phyloP scores from a whole-genome alignment of 2,888 invertebrate genomes.

The Hartigia nigra region DNA sequence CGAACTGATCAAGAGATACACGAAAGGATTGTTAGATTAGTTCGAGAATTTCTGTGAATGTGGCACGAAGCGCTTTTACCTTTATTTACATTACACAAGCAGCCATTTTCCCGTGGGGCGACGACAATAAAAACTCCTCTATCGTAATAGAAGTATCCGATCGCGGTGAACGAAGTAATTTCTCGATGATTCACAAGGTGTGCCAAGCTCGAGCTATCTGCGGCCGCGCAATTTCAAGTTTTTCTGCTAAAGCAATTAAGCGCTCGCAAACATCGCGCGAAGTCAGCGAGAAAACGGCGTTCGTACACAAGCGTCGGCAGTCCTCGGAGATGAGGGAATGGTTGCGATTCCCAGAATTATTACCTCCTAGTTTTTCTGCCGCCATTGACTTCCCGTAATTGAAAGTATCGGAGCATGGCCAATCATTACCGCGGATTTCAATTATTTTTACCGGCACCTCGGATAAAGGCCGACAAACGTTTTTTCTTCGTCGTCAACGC shows the following conservation, averaged over 20 bases:
- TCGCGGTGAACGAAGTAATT: neutral
- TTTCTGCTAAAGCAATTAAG: constrained; percentile 23
- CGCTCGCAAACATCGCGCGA: constrained; percentile 16
- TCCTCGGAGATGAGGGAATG: too few species aligned
- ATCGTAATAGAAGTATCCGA: constrained; percentile 5
- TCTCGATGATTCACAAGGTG: neutral
- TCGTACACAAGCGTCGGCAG: constrained; percentile 14
- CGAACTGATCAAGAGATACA: neutral
- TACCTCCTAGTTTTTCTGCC: constrained; percentile 17
- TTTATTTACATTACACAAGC: neutral
- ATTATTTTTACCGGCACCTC: constrained; percentile 11
- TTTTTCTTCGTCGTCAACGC: neutral
- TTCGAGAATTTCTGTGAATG: neutral
- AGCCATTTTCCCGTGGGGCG: neutral
- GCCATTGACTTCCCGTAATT: constrained; percentile 22
- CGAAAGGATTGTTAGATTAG: neutral
- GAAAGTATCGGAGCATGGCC: constrained; percentile 12
- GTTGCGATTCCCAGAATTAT: constrained; percentile 19
- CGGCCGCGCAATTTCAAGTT: constrained; percentile 14
- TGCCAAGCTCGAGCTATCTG: constrained; percentile 3
- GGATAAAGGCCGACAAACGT: neutral
- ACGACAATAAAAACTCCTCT: neutral
- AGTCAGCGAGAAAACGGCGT: constrained; percentile 21
- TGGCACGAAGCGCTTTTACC: neutral
- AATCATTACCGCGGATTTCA: constrained; percentile 12